Evolutionary conservation across 2,888 invertebrate species (phyloP), one percentile per base, ranked within the genome.

Genomic region (Alcis repandata): DNA sequence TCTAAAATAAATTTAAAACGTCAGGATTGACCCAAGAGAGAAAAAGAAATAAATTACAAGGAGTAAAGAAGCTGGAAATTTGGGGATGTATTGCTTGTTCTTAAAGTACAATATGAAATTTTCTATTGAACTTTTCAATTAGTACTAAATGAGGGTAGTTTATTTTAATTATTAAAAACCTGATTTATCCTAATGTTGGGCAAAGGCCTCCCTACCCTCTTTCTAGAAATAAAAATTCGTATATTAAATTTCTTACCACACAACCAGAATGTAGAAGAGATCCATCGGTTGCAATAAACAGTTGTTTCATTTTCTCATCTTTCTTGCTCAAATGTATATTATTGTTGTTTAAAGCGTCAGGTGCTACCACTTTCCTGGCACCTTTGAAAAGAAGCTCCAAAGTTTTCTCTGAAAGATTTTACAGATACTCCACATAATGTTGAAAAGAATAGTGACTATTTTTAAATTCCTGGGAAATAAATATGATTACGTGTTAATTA

Each of bases 261-360:
- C 69, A 78, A 40, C 86, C 86, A 38, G 85, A 79, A 71, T 83
- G 84, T 53, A 80, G 63, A n/a, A 92, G 83, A 38, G 78, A 74
- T 2, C 92, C 91, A 69, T 92, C 81, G 70, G 84, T 89, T 3
- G 87, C 84, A 66, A 93, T 89, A 63, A 86, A 85, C 40, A 93
- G 71, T 70, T 93, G 92, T 71, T 89, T 93, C 85, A 88, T 83
- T 67, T 82, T 82, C 68, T 88, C 84, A 66, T 88, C 85, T 67
- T 83, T 87, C 65, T 78, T 86, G 10, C 62, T 68, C 38, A 53
- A 57, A 32, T 59, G 63, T 20, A 54, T 52, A 13, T 77, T 75
- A 27, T 68, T 57, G 20, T 66, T 52, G 27, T 68, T 73, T 0
- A 68, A 38, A 10, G 56, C 40, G 43, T 77, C 77, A 33, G 75